Conservation (phyloP, 2,113 vertebrate species). For the Pavo muticus region DNA sequence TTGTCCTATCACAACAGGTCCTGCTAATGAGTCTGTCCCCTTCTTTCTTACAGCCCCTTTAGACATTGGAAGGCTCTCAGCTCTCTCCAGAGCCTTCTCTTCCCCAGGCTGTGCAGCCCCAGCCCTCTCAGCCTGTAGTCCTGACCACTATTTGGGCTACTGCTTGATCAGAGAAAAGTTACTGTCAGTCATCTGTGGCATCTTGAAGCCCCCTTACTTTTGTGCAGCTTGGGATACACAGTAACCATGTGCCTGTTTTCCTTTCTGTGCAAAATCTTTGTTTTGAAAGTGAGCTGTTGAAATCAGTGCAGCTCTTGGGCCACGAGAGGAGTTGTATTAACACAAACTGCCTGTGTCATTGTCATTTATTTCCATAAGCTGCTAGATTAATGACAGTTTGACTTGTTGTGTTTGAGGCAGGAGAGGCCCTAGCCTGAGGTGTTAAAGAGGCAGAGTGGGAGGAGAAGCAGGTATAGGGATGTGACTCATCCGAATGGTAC, state of each 20-base stretch:
- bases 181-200: rapidly evolving
- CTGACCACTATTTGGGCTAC: background rate
- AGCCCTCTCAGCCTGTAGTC: no score
- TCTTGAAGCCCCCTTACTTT: background rate
- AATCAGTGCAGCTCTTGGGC: no score
- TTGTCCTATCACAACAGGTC: no score
- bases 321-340: background rate
- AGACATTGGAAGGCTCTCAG: no score
- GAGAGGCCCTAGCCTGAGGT: background rate
- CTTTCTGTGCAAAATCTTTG: background rate
- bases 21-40: no score
- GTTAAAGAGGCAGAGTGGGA: background rate
- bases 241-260: rapidly evolving
- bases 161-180: background rate
- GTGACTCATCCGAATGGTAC: rapidly evolving
- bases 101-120: no score
- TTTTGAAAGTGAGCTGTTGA: background rate
- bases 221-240: background rate
- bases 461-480: background rate
- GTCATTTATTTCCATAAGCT: background rate
- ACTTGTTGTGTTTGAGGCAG: background rate
- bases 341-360: rapidly evolving
- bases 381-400: background rate
- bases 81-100: no score
- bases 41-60: no score